Percentiles rank a stretch among this genome's conserved stretches.
phyloP scores from a whole-genome alignment of 2,113 vertebrate species.

The Gnathonemus echidnorhynchus region DNA sequence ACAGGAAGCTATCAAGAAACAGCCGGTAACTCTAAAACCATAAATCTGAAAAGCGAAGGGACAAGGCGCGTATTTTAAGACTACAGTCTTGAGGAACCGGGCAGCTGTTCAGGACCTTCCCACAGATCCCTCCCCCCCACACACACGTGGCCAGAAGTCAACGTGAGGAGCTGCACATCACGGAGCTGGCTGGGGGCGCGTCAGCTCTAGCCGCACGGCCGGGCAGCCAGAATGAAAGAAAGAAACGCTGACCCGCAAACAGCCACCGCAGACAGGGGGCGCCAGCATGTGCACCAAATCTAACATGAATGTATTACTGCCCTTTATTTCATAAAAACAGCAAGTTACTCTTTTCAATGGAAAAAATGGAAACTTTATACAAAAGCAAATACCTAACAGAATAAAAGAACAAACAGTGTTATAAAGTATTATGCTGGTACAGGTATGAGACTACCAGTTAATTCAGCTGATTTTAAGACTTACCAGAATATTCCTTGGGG shows the following conservation, averaged over 20 bases:
- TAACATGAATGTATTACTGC: background rate
- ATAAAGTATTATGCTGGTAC: background rate
- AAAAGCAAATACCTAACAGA: background rate
- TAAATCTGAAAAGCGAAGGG: background rate
- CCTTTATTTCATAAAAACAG: background rate
- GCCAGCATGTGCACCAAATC: background rate
- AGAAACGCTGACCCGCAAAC: background rate
- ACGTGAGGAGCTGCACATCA: conserved; percentile 58
- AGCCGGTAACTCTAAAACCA: too few species aligned
- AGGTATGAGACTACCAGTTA: background rate
- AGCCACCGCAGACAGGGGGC: background rate
- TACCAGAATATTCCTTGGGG: conserved; percentile 89
- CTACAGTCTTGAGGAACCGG: background rate
- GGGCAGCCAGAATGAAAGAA: background rate
- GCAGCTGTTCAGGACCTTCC: background rate
- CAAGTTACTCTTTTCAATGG: background rate
- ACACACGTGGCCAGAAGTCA: conserved; percentile 22
- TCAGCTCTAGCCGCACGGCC: conserved; percentile 7
- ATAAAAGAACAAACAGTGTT: background rate
- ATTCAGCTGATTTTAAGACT: conserved; percentile 11
- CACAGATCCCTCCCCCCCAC: background rate
- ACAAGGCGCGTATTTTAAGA: background rate
- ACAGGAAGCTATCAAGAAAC: conserved; percentile 23
- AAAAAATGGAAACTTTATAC: background rate
- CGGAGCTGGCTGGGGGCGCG: background rate